These are phyloP conservation scores for Sciurus vulgaris DNA, from an alignment of 2,797 vertebrate genomes.

Conservation along the genomic window DNA sequence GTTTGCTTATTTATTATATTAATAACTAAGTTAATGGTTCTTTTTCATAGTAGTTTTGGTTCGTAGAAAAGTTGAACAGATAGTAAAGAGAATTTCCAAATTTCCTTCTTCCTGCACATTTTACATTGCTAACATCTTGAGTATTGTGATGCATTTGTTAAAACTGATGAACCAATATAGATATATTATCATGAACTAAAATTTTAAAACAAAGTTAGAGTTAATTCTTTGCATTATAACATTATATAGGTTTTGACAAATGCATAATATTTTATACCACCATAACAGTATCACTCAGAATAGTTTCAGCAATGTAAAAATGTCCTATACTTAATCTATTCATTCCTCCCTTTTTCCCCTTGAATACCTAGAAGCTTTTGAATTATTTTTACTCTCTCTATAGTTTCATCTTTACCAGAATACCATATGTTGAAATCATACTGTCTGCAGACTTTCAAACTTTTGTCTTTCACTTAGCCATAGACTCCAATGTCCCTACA, in stretches of 20 bases:
- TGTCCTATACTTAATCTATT: not conserved
- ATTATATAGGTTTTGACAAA: not conserved
- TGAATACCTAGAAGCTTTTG: not conserved
- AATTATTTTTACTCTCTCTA: not conserved
- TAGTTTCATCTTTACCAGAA: not conserved
- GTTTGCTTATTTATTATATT: not conserved
- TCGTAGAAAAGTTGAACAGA: not conserved
- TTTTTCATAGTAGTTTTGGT: not conserved
- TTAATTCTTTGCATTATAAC: not conserved
- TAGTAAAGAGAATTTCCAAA: not conserved
- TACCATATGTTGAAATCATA: not conserved
- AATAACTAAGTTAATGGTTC: not conserved
- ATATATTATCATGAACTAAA: constrained; percentile 8
- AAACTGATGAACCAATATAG: not conserved
- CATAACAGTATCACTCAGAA: not conserved
- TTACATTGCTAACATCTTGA: not conserved
- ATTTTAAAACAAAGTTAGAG: not conserved
- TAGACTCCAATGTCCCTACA: not conserved
- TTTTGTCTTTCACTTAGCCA: not conserved
- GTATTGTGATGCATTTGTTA: not conserved
- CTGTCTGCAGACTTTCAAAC: not conserved
- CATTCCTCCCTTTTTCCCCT: not conserved
- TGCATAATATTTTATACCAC: not conserved
- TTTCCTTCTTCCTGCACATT: not conserved
- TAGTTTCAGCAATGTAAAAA: not conserved